A percentile compares a stretch with the other conserved stretches of the same genome.
These are phyloP conservation scores for Cossypha caffra DNA, from an alignment of 2,797 vertebrate genomes.

Conservation along the genomic window DNA sequence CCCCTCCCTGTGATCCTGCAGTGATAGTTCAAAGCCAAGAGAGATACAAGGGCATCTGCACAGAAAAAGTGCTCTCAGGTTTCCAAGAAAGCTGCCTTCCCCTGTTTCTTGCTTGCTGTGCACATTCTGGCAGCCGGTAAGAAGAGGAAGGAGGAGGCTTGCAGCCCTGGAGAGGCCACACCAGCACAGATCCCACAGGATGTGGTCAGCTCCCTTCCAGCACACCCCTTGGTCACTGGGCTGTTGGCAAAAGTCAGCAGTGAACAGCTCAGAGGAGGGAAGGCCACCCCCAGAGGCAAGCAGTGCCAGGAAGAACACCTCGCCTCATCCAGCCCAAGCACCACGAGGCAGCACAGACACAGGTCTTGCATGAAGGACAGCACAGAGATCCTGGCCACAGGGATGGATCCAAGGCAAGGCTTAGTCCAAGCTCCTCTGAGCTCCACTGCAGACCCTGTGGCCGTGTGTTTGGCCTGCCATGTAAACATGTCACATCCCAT, in stretches of 20 bases:
- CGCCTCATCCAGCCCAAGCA: fast-evolving
- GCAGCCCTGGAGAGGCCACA: background rate
- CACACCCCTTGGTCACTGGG: background rate
- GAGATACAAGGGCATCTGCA: background rate
- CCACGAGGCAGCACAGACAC: background rate
- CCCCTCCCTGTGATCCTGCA: background rate
- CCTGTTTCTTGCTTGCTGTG: background rate
- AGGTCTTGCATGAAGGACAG: background rate
- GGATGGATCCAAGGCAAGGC: background rate
- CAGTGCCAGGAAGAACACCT: background rate
- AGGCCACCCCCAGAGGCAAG: background rate
- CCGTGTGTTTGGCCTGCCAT: background rate
- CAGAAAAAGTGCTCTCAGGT: fast-evolving
- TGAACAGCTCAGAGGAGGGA: background rate
- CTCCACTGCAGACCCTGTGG: fast-evolving
- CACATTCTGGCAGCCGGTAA: background rate
- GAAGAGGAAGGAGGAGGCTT: background rate
- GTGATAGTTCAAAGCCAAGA: background rate
- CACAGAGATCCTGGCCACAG: background rate
- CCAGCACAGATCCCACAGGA: background rate
- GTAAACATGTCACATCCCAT: background rate
- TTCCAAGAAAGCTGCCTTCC: background rate
- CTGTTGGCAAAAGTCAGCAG: background rate
- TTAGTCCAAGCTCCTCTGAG: background rate
- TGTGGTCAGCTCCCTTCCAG: background rate